These are phyloP conservation scores for Smittia aterrima DNA, from an alignment of 2,888 invertebrate species.

Conservation along the genomic window DNA sequence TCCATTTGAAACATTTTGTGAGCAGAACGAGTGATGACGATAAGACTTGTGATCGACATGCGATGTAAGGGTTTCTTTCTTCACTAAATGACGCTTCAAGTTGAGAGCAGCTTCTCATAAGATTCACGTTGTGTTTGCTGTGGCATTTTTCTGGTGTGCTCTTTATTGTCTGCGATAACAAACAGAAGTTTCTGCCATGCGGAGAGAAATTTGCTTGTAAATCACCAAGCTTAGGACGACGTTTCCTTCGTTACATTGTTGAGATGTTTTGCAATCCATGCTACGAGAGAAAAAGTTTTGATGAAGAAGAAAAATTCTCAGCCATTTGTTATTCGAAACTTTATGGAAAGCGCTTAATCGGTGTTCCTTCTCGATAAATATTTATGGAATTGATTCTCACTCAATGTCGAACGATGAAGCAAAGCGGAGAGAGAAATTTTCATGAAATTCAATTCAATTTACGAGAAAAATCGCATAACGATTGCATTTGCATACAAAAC, in stretches of 20 bases:
- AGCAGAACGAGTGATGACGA: neutral
- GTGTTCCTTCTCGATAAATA: constrained; percentile 18
- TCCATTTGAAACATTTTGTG: constrained; percentile 2
- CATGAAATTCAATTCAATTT: constrained; percentile 37
- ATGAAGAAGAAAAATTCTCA: too few species aligned
- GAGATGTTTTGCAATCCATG: too few species aligned
- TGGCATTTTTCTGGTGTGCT: neutral
- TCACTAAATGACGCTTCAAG: neutral
- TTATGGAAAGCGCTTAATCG: constrained; percentile 27
- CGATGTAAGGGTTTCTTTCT: neutral
- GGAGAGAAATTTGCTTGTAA: neutral
- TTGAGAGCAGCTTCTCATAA: neutral
- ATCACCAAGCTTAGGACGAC: neutral
- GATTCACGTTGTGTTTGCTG: neutral
- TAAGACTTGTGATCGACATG: neutral
- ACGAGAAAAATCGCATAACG: constrained; percentile 31
- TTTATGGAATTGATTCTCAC: constrained; percentile 29
- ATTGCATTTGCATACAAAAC: constrained; percentile 33
- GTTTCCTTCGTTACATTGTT: too few species aligned
- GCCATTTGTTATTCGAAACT: neutral
- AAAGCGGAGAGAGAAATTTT: neutral
- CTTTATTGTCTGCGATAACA: constrained; percentile 19
- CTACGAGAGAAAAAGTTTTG: too few species aligned
- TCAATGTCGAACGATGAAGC: neutral
- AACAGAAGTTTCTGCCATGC: constrained; percentile 9